A percentile compares a stretch with the other conserved stretches of the same genome.
These are phyloP conservation scores for Acronicta psi DNA, from an alignment of 2,888 invertebrate species.

Conservation along the genomic window DNA sequence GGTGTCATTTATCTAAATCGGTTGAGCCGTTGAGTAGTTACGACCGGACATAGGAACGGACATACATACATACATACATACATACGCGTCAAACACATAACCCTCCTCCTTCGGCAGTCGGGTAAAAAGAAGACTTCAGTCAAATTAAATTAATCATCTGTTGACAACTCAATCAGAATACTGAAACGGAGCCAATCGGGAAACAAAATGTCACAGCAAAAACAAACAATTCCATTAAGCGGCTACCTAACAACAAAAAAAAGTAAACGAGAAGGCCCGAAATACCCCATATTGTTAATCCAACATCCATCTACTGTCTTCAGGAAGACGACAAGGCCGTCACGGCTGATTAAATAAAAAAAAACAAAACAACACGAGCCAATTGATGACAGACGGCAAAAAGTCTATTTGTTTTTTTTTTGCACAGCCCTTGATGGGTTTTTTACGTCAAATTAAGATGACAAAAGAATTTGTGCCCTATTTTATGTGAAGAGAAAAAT, in stretches of 20 bases:
- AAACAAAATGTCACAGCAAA: slow-evolving; percentile 42
- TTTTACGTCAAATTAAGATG: slow-evolving; percentile 23
- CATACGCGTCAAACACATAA: too few relatives aligned
- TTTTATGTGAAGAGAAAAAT: slow-evolving; percentile 3
- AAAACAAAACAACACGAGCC: slow-evolving; percentile 59
- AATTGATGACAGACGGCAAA: slow-evolving; percentile 61
- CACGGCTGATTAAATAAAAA: slow-evolving; percentile 55
- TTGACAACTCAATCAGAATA: slow-evolving; percentile 9
- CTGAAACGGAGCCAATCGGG: slow-evolving; percentile 18
- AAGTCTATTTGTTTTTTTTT: slow-evolving; percentile 61
- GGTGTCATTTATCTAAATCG: too few relatives aligned
- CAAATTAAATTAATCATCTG: background rate
- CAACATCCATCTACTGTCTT: slow-evolving; percentile 40
- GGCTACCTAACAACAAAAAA: slow-evolving; percentile 12
- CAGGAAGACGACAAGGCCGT: slow-evolving; percentile 67
- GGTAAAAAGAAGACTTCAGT: background rate
- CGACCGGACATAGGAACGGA: too few relatives aligned
- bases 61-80: too few relatives aligned
- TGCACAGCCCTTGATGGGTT: slow-evolving; percentile 39
- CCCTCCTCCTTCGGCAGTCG: too few relatives aligned
- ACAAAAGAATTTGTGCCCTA: slow-evolving; percentile 15
- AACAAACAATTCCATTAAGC: slow-evolving; percentile 38
- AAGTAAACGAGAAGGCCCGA: slow-evolving; percentile 29
- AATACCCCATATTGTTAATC: slow-evolving; percentile 35
- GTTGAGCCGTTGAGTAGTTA: too few relatives aligned